Evolutionary conservation across 2,113 vertebrate species (phyloP), one percentile per base, ranked within the genome.

Genomic region (Antechinus flavipes): DNA sequence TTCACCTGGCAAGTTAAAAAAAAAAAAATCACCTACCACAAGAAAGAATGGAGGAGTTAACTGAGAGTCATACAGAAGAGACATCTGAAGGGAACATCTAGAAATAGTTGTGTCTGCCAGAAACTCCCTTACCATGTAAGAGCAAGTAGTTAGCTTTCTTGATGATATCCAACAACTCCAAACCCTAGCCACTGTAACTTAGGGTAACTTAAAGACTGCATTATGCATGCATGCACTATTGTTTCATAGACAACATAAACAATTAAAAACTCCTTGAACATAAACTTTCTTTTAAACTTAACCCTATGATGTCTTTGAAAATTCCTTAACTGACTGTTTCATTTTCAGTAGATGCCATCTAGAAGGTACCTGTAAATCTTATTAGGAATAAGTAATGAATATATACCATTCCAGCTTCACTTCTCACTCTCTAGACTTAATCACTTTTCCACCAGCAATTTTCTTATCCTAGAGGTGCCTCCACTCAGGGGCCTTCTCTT

Each of bases 321-420:
- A 53, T 98, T 98, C 53, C 54, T 97, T 94, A 96, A 93, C 91
- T 92, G 93, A 96, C 50, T 52, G n/a, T 94, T 98, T 95, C 96
- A 42, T 95, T 97, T 98, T 98, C 92, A 96, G 91, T 95, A 97
- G 97, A 92, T 97, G 96, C 56, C 94, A 42, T 95, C 94, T 98
- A 7, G 53, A 91, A 93, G 95, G 27, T 96, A 93, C 90, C 91
- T 92, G 84, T 56, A 96, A 96, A 95, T 97, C 96, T 95, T 54
- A 96, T 95, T 95, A 97, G 94, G 96, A 97, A 96, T 94, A 55
- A 95, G 91, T 95, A 93, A 96, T 16, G 54, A 93, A 98, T 98
- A 97, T 95, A 96, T 93, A 98, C 97, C 90, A 84, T 84, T 84
- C 19, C 19, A 23, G 6, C 14, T 84, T 27, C 68, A 84, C 35